phyloP scores from a whole-genome alignment of 2,888 invertebrate genomes.

The Philaethria dido region DNA sequence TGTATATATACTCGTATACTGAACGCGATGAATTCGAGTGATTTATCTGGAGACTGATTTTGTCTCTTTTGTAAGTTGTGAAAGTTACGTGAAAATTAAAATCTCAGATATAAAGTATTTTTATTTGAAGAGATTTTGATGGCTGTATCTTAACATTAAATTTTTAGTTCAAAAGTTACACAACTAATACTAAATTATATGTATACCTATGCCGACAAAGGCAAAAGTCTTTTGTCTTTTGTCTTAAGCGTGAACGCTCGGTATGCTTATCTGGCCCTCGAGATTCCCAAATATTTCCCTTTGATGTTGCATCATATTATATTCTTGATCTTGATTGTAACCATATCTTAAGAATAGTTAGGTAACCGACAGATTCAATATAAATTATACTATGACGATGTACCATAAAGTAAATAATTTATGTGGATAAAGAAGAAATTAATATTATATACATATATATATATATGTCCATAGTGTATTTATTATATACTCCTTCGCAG shows the following conservation, averaged over 20 bases:
- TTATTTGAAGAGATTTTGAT: not conserved
- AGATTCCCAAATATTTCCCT: constrained; percentile 33
- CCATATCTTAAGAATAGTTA: constrained; percentile 22
- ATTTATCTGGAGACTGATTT: no score
- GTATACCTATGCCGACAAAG: constrained; percentile 3
- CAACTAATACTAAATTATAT: not conserved
- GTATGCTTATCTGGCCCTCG: constrained; percentile 37
- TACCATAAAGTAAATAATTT: no score
- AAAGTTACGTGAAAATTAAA: no score
- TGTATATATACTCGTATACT: no score
- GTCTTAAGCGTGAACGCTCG: constrained; percentile 47
- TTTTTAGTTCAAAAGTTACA: not conserved
- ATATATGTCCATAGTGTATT: no score
- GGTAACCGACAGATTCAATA: not conserved
- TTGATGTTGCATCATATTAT: constrained; percentile 36
- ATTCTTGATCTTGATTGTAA: constrained; percentile 32
- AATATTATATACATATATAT: no score
- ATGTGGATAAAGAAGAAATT: no score
- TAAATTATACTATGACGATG: no score
- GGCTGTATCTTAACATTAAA: not conserved
- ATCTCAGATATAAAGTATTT: no score
- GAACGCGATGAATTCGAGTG: no score
- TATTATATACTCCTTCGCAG: no score
- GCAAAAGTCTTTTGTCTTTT: constrained; percentile 54
- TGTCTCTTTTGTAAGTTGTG: no score